Evolutionary conservation across 2,797 vertebrate species (phyloP).

Genomic region (Pempheris klunzingeri): DNA sequence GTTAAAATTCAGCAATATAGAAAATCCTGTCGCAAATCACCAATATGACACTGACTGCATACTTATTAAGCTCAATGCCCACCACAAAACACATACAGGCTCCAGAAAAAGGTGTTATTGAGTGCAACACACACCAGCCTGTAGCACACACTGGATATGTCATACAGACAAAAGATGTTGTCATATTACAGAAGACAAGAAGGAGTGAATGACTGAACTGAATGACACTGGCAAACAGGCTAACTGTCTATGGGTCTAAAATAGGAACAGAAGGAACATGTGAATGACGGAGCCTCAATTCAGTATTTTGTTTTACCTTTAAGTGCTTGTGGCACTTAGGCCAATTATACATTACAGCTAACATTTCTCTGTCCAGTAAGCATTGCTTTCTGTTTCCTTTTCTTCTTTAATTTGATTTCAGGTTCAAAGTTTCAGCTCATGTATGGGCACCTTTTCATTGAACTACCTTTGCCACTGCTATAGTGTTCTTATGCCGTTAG

Average conservation of each 20-base stretch:
- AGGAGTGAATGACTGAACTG: too few relatives aligned
- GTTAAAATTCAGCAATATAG: neutral
- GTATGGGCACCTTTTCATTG: constrained; percentile 51
- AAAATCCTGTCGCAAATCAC: neutral
- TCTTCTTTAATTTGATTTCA: constrained; percentile 49
- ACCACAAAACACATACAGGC: neutral
- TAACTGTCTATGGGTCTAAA: too few relatives aligned
- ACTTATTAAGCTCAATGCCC: neutral
- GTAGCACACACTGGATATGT: too few relatives aligned
- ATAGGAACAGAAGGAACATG: too few relatives aligned
- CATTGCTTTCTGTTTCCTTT: constrained; percentile 16
- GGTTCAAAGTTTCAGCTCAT: constrained; percentile 42
- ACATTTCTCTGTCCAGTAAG: constrained; percentile 7
- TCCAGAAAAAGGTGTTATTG: neutral
- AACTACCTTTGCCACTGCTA: constrained; percentile 64
- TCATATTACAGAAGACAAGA: neutral
- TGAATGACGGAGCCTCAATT: too few relatives aligned
- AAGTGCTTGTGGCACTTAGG: constrained; percentile 6
- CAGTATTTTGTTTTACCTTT: constrained; percentile 6
- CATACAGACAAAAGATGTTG: neutral
- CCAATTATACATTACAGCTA: neutral
- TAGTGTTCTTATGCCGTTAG: constrained; percentile 59
- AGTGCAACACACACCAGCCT: neutral
- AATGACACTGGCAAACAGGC: constrained; percentile 3
- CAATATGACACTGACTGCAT: neutral